A percentile compares a stretch with the other conserved stretches of the same genome.
Conservation (phyloP, 2,888 invertebrate genomes). For the Oeneis ivallda region DNA sequence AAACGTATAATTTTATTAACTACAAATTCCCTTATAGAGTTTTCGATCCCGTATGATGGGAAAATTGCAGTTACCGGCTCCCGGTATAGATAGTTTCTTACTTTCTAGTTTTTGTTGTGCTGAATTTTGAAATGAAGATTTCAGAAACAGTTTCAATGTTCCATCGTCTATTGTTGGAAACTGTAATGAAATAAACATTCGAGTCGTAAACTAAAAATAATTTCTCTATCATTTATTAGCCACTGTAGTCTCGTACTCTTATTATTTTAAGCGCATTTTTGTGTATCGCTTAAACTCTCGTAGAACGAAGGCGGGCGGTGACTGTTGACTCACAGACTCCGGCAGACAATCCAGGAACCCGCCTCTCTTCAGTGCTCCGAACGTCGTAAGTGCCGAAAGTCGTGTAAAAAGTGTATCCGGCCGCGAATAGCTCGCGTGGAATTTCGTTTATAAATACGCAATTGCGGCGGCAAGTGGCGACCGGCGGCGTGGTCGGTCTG, state of each 20-base stretch:
- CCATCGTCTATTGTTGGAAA: conserved; percentile 48
- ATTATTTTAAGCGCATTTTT: conserved; percentile 63
- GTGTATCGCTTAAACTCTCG: conserved; percentile 52
- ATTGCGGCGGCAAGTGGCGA: conserved; percentile 44
- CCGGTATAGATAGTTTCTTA: no score
- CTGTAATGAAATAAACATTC: conserved; percentile 53
- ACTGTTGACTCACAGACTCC: conserved; percentile 65
- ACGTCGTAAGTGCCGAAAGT: conserved; percentile 80
- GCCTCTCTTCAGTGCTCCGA: conserved; percentile 75
- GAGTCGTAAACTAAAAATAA: conserved; percentile 55
- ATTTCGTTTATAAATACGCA: conserved; percentile 79
- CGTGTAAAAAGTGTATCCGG: conserved; percentile 81
- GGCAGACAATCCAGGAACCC: conserved; percentile 67
- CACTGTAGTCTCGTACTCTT: conserved; percentile 50
- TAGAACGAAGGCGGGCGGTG: conserved; percentile 49
- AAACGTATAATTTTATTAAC: no score
- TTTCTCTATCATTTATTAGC: conserved; percentile 55
- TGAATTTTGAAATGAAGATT: conserved; percentile 2
- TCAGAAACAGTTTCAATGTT: conserved; percentile 37
- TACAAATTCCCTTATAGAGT: no score
- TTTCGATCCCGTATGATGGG: no score
- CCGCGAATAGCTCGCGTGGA: conserved; percentile 72
- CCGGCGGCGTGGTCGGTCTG: conserved; percentile 36
- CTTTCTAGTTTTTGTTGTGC: no score
- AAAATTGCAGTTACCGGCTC: no score